phyloP scores from a whole-genome alignment of 2,113 vertebrate genomes.

The Polypterus bichir region DNA sequence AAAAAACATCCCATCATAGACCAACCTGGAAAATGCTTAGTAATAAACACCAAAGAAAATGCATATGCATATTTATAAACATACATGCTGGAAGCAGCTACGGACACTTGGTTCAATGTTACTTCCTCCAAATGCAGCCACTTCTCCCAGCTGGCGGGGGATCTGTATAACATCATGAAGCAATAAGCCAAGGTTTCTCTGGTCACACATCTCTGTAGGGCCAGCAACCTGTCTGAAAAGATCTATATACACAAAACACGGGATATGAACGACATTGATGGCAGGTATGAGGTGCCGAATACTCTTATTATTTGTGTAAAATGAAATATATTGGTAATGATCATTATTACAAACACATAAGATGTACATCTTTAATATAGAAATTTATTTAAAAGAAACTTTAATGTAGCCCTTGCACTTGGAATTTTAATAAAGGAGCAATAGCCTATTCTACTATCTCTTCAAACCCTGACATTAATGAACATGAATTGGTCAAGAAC shows the following conservation, averaged over 20 bases:
- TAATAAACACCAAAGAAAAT: too few species aligned
- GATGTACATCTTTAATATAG: too few species aligned
- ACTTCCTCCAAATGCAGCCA: slow-evolving; percentile 89
- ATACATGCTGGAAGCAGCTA: slow-evolving; percentile 90
- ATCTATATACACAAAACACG: slow-evolving; percentile 40
- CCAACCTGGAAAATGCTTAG: too few species aligned
- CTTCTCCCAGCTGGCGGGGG: slow-evolving; percentile 85
- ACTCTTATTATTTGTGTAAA: too few species aligned
- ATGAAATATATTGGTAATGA: too few species aligned
- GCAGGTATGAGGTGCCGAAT: too few species aligned
- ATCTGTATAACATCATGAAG: slow-evolving; percentile 92
- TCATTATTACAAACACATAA: too few species aligned
- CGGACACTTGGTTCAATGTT: slow-evolving; percentile 95
- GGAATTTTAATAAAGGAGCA: slow-evolving; percentile 1
- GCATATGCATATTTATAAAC: slow-evolving; percentile 18
- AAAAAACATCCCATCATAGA: too few species aligned
- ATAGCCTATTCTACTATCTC: background rate
- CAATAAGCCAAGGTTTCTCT: slow-evolving; percentile 80
- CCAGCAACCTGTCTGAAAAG: slow-evolving; percentile 84
- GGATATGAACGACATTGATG: too few species aligned
- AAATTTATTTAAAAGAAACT: too few species aligned
- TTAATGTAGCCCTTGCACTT: slow-evolving; percentile 2
- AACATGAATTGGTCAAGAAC: too few species aligned
- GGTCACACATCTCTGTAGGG: slow-evolving; percentile 78
- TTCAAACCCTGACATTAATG: background rate